Conservation (phyloP, 2,113 vertebrate genomes). For the Odontesthes bonariensis region DNA sequence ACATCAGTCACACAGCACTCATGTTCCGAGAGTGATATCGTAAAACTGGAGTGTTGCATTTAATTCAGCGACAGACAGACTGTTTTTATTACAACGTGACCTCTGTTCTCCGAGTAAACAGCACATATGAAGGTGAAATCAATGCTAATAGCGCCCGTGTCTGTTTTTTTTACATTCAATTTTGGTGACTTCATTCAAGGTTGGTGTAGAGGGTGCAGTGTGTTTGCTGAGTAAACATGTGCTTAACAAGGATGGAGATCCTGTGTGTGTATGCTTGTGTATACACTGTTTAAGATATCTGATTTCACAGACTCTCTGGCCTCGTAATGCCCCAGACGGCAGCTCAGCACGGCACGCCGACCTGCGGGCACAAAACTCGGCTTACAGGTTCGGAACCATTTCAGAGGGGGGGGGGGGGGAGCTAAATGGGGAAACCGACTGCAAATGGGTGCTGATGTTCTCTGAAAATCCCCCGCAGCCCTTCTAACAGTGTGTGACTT, state of each 20-base stretch:
- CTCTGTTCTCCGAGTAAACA: slow-evolving; percentile 36
- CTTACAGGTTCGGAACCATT: no score
- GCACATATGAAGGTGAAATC: slow-evolving; percentile 39
- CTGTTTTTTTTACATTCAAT: slow-evolving; percentile 34
- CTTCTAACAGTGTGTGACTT: slow-evolving; percentile 1
- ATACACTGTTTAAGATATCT: not conserved
- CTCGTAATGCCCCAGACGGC: slow-evolving; percentile 1
- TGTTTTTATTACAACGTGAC: slow-evolving; percentile 42
- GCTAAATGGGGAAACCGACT: not conserved
- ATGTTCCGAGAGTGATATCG: slow-evolving; percentile 1
- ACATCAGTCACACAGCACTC: not conserved
- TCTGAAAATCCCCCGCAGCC: not conserved
- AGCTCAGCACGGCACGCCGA: slow-evolving; percentile 1
- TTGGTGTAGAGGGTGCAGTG: not conserved
- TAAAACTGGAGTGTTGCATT: slow-evolving; percentile 47
- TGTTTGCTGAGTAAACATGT: slow-evolving; percentile 49
- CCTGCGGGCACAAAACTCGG: no score
- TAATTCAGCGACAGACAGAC: slow-evolving; percentile 35
- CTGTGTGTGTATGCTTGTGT: slow-evolving; percentile 24
- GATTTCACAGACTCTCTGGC: slow-evolving; percentile 11
- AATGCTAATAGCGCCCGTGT: slow-evolving; percentile 21
- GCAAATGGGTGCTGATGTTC: slow-evolving; percentile 3
- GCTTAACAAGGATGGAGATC: slow-evolving; percentile 56
- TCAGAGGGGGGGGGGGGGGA: not conserved
- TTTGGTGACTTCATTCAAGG: slow-evolving; percentile 20